Base-by-base conservation (phyloP, 2,113 vertebrate species). In the Uropsilus gracilis region DNA sequence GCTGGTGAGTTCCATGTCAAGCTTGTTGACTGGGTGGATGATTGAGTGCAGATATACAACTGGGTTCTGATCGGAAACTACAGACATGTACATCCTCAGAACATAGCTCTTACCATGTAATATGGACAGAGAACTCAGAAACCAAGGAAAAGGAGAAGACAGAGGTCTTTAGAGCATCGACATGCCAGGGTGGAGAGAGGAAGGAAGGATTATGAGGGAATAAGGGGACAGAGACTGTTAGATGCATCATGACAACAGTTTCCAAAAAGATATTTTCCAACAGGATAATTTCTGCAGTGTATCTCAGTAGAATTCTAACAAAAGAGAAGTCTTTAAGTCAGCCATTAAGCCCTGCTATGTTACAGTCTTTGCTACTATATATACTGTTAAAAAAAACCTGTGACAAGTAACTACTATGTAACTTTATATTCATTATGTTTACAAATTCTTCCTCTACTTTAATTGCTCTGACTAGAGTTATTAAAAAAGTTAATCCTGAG, bases 401-500 rank as follows among this genome's bases (percentile, higher is more conserved):
- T 8, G 46, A 34, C 61, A 64, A 89, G n/a, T 13, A 76, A 37
- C 32, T 80, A 11, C 77, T 4, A 14, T 0, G 18, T 32, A 48
- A 63, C 61, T 81, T 68, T 76, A 11, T 77, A 75, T 71, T 55
- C 53, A 11, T 64, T 39, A 37, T 11, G 11, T 10, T 69, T 59
- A 63, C 57, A 16, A 48, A 37, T n/a, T 34, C 63, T 66, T 34
- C n/a, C n/a, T 64, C 50, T 53, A 20, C 16, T 18, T 18, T 12
- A 80, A 88, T 17, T 32, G 28, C 5, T 64, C 30, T 64, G 30
- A 14, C 10, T 30, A 32, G 55, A 50, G 48, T 87, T 87, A 87
- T 77, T 73, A 72, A 86, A 69, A 71, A 68, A 86, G 72, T 20
- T 32, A 87, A 91, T 22, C 64, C 57, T 80, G 75, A 91, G 22